Conservation (phyloP, 2,888 invertebrate species). For the Scotopteryx bipunctaria region DNA sequence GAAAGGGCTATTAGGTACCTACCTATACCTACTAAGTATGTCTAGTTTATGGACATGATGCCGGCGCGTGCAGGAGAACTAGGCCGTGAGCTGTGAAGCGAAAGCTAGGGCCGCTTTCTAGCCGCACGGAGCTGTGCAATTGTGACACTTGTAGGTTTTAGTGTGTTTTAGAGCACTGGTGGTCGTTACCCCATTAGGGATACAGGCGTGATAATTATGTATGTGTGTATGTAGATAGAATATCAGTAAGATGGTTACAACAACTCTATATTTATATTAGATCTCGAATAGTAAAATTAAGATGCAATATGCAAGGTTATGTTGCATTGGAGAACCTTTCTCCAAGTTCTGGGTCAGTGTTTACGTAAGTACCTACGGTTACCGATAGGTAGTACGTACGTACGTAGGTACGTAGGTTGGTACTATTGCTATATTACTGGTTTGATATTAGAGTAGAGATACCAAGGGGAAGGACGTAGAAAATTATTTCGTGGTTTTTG, state of each 20-base stretch:
- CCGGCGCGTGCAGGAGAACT: constrained; percentile 30
- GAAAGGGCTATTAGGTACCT: neutral
- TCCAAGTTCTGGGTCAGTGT: constrained; percentile 79
- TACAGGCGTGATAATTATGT: too few species aligned
- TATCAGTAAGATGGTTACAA: neutral
- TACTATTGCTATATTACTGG: too few species aligned
- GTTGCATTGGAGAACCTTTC: constrained; percentile 61
- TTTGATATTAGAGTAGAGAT: too few species aligned
- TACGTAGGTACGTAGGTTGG: neutral
- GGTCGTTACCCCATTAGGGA: too few species aligned
- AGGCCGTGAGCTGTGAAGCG: constrained; percentile 43
- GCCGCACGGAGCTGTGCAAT: constrained; percentile 27
- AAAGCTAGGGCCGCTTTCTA: constrained; percentile 55
- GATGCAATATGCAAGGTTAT: constrained; percentile 50
- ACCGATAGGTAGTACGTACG: neutral
- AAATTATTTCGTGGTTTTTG: too few species aligned
- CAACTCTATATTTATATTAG: constrained; percentile 40
- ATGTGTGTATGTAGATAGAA: constrained; percentile 42
- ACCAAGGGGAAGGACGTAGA: too few species aligned
- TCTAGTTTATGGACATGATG: constrained; percentile 20
- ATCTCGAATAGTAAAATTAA: constrained; percentile 51
- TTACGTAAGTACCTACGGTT: constrained; percentile 31
- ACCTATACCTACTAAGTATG: neutral
- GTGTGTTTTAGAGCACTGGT: constrained; percentile 2
- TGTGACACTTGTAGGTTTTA: constrained; percentile 15